Conservation (phyloP, 2,113 vertebrate genomes). For the Malurus melanocephalus region DNA sequence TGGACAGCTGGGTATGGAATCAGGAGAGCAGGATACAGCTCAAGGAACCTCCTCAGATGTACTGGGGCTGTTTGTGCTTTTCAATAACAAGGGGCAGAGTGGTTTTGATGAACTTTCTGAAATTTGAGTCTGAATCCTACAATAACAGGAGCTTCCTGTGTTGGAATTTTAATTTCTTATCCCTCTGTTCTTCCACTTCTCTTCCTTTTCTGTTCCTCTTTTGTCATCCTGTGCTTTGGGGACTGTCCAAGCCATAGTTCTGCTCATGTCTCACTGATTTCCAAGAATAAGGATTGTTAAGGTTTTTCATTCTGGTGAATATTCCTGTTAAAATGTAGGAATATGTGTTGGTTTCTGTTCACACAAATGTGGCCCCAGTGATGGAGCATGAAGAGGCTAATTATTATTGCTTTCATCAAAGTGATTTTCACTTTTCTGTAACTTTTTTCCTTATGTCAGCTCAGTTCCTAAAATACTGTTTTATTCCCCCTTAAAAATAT, state of each 20-base stretch:
- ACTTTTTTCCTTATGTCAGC: background rate
- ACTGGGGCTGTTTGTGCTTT: background rate
- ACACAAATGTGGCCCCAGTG: background rate
- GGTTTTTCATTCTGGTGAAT: background rate
- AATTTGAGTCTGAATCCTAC: background rate
- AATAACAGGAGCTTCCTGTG: accelerated
- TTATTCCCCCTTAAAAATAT: background rate
- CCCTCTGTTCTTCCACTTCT: background rate
- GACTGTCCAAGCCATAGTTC: background rate
- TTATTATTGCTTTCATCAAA: background rate
- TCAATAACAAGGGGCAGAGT: background rate
- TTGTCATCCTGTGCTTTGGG: background rate
- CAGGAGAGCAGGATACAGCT: background rate
- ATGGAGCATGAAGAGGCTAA: background rate
- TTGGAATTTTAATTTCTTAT: background rate
- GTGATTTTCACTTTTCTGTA: background rate
- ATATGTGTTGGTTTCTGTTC: background rate
- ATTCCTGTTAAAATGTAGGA: background rate
- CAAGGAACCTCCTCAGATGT: background rate
- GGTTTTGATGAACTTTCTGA: background rate
- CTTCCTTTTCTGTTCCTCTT: background rate
- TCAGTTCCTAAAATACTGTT: background rate
- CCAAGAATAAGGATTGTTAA: background rate
- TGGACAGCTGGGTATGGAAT: background rate
- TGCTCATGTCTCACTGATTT: background rate